These are phyloP conservation scores for Drosophila recens DNA, from an alignment of 2,888 invertebrate species.

Conservation along the genomic window DNA sequence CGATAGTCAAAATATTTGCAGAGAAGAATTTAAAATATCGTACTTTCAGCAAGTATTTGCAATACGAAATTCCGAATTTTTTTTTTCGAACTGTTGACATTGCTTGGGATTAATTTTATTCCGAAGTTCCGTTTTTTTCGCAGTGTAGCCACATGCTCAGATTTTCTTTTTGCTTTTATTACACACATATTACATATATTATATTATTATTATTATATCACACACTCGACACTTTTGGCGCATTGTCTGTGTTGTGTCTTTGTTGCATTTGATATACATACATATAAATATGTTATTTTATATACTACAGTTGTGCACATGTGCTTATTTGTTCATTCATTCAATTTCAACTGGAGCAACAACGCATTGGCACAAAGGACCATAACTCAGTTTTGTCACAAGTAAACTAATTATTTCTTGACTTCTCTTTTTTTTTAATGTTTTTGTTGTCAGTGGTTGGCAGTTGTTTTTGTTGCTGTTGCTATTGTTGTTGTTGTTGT, in stretches of 20 bases:
- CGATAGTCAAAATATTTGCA: too few relatives aligned
- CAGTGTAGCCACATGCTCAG: constrained; percentile 29
- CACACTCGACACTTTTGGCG: constrained; percentile 62
- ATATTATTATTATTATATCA: constrained; percentile 47
- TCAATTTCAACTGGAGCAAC: constrained; percentile 70
- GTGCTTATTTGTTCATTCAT: constrained; percentile 61
- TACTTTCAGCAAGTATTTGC: too few relatives aligned
- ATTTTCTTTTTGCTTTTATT: constrained; percentile 6
- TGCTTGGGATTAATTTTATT: too few relatives aligned
- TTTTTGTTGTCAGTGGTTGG: constrained; percentile 38
- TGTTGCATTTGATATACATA: constrained; percentile 11
- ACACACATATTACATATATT: constrained; percentile 5
- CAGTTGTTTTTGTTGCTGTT: constrained; percentile 24
- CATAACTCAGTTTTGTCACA: constrained; percentile 79
- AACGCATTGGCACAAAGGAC: constrained; percentile 62
- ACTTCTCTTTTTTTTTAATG: constrained; percentile 50
- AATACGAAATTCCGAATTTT: too few relatives aligned
- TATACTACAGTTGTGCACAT: constrained; percentile 11
- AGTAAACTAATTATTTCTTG: constrained; percentile 82
- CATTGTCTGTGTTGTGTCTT: constrained; percentile 33
- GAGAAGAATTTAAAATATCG: too few relatives aligned
- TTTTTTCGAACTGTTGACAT: too few relatives aligned
- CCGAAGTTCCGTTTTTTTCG: too few relatives aligned
- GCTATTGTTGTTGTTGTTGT: constrained; percentile 13
- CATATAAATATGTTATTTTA: not conserved